Base-by-base conservation (phyloP, 2,113 vertebrate genomes). In the Gracilinanus agilis region DNA sequence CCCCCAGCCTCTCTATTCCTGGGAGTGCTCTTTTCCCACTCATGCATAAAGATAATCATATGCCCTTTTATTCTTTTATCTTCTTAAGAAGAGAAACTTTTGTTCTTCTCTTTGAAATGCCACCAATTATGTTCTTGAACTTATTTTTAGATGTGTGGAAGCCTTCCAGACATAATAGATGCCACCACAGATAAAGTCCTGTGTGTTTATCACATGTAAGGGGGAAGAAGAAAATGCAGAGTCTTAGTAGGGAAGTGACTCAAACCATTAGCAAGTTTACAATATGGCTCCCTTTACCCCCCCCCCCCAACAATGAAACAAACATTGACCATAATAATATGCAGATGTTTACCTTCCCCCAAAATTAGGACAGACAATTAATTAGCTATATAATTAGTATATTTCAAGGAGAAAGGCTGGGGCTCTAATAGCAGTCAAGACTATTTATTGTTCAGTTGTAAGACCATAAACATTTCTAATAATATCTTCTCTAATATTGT, bases 401-500 rank as follows among this genome's bases (percentile, higher is more conserved):
- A 55, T 96, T 97, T 98, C 95, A 90, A 97, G 95, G 96, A 95
- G 95, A 96, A 95, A 96, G 94, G 93, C 96, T 97, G 88, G 94
- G 96, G 96, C 95, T 23, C 97, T 97, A 97, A 97, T 98, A 97
- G 96, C 92, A 95, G 96, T 98, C 96, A 96, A 93, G 96, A 96
- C 94, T 98, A 95, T 97, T 97, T 96, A 93, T 96, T 97, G 97
- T 97, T 97, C 97, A 97, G 97, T 96, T 93, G 54, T 96, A 94
- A 96, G 96, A 96, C 97, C 94, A 96, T 97, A 97, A 93, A 93
- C 97, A 94, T 95, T 97, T 93, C 97, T 98, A 98, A 98, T 97
- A 98, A 98, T 97, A 96, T 97, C 97, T 97, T 96, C 97, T 97
- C 96, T 97, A 98, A 97, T 97, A 98, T 97, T 96, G 96, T 97